Base-by-base conservation (phyloP, 2,888 invertebrate species). In the Branchinecta sandiegonensis region DNA sequence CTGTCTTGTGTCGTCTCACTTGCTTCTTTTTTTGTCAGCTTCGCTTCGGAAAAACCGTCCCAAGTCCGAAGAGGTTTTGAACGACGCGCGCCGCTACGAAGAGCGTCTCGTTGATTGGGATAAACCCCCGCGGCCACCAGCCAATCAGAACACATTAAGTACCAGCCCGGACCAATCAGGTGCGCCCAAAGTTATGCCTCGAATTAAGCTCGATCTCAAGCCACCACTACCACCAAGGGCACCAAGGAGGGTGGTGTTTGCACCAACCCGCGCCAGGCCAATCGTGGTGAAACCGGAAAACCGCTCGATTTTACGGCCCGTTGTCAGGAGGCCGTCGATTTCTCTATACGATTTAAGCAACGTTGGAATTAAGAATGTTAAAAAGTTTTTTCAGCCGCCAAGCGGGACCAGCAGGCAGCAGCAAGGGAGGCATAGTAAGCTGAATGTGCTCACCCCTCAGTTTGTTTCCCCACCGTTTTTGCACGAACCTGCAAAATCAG, bases 151-250 rank as follows among this genome's bases (percentile, higher is more conserved):
- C 69, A 66, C 71, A 65, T 66, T 64, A 65, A 46, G 46, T 47
- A 8, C 46, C 46, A 46, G 48, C 17, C 47, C 66, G 37, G 65
- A 68, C 66, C 37, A 37, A 13, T 8, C 48, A 14, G 14, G 13
- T 37, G 76, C 77, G 46, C 74, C 76, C 70, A 23, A 48, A 64
- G 47, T 71, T 78, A 70, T 77, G 77, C 10, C 78, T 78, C n/a
- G 69, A 70, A 17, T 56, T 56, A 56, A 56, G 23, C 63, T 23
- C 23, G 23, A 23, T 23, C 23, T 56, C n/a, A 56, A 14, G 48
- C 69, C 46, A 46, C 68, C 13, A 17, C 47, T 13, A n/a, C 68
- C 17, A 17, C 68, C 66, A 46, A 50, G 23, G 14, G 66, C 69
- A 10, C 47, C 63, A 11, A 47, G 56, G 12, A 69, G 68, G 68